Base-by-base conservation (phyloP, 2,797 vertebrate species). In the Bradypodion pumilum region DNA sequence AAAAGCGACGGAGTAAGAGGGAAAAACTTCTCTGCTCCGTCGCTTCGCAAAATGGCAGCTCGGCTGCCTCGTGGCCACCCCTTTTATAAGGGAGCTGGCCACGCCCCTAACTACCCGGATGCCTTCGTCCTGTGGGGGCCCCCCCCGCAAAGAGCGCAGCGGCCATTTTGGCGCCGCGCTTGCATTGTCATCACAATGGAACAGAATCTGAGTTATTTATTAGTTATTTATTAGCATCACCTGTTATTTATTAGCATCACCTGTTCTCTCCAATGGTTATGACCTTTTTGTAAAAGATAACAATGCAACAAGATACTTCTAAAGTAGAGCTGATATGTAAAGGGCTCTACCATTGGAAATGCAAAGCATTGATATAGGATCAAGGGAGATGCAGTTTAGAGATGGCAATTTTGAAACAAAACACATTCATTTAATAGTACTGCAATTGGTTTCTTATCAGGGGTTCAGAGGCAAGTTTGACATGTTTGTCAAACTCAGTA, bases 371-470 rank as follows among this genome's bases (percentile, higher is more conserved):
- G 94, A 94, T 93, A 93, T 78, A 46, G 84, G 85, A 95, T 95
- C 93, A 95, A 95, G 94, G 90, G 80, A 91, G 78, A 86, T 90
- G 86, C 70, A 83, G 92, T 92, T 93, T 87, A 94, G 90, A 92
- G 91, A 86, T 83, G 86, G 76, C 83, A 92, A 91, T 93, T 90
- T 91, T 93, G 91, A 95, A 93, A 91, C 91, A 91, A 93, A 94
- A 91, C 82, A 91, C 85, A 92, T 94, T 95, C 90, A 93, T 95
- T 93, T 90, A 90, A 88, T 89, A 93, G 92, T 95, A n/a, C n/a
- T n/a, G n/a, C n/a, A 95, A 96, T 96, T 96, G 95, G 94, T 93
- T 92, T 93, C 93, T 93, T 96, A 95, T 93, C 94, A 93, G 88
- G 85, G 89, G 86, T 90, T 91, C 87, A 89, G 91, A 92, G 90